A percentile compares a stretch with the other conserved stretches of the same genome.
phyloP scores from a whole-genome alignment of 2,113 vertebrate genomes.

The Paratilapia polleni region DNA sequence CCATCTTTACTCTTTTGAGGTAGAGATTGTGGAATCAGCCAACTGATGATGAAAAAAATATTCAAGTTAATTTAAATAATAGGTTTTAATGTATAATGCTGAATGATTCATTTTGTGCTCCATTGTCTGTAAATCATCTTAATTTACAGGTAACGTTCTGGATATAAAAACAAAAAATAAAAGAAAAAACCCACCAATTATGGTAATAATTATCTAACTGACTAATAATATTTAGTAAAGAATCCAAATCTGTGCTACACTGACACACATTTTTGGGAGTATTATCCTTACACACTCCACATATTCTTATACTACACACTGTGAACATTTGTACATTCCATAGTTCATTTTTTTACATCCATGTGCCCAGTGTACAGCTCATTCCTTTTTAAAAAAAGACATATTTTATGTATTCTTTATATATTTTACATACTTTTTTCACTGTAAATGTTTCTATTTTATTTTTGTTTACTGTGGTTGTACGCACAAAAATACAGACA shows the following conservation, averaged over 20 bases:
- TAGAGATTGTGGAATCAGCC: slow-evolving; percentile 40
- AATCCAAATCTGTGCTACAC: neutral
- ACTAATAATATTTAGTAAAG: neutral
- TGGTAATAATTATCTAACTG: too few relatives aligned
- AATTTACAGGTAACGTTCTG: neutral
- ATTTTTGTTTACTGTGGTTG: neutral
- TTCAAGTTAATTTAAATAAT: neutral
- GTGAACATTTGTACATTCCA: neutral
- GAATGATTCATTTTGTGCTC: neutral
- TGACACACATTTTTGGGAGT: neutral
- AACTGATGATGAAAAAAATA: slow-evolving; percentile 40
- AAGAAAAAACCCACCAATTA: neutral
- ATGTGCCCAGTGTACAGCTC: neutral
- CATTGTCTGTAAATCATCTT: neutral
- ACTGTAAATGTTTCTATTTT: neutral
- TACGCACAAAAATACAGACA: neutral
- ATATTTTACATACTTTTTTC: neutral
- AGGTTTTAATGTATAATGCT: neutral
- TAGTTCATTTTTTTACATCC: neutral
- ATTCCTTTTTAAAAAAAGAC: neutral
- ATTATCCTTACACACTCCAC: neutral
- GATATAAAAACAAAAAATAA: neutral
- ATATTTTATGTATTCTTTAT: neutral
- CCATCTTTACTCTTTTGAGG: slow-evolving; percentile 15
- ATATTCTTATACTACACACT: neutral